Percentiles rank a stretch among this genome's conserved stretches.
These are phyloP conservation scores for Anthoscopus minutus DNA, from an alignment of 2,113 vertebrate genomes.

Conservation along the genomic window DNA sequence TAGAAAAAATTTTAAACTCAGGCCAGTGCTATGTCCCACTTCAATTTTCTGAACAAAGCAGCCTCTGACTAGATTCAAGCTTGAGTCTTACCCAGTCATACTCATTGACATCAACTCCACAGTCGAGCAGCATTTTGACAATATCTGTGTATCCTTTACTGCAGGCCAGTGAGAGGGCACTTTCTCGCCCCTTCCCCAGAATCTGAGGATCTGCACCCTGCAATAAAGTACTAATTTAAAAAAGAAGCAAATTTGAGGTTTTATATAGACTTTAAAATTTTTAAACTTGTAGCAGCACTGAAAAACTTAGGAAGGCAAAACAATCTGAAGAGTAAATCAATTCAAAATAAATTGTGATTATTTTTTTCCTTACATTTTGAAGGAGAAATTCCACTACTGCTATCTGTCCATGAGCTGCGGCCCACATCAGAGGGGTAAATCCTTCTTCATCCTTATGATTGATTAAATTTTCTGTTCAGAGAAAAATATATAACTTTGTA, in stretches of 20 bases:
- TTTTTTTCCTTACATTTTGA: constrained; percentile 84
- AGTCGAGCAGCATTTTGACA: constrained; percentile 96
- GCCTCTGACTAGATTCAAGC: neutral
- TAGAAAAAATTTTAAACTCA: neutral
- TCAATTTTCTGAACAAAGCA: neutral
- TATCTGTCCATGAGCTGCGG: constrained; percentile 96
- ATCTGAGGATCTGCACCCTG: constrained; percentile 94
- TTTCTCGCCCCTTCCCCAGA: constrained; percentile 93
- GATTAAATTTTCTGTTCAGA: constrained; percentile 87
- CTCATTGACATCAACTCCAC: constrained; percentile 96
- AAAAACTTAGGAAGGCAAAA: neutral
- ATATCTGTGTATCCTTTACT: constrained; percentile 98
- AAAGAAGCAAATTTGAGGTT: neutral
- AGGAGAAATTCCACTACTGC: constrained; percentile 97
- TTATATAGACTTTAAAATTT: neutral
- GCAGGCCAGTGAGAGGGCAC: constrained; percentile 91
- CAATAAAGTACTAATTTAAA: neutral
- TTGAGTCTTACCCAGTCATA: constrained; percentile 90
- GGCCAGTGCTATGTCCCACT: neutral
- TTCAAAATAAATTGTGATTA: neutral
- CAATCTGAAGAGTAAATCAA: neutral
- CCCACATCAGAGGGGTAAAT: constrained; percentile 98
- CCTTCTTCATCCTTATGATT: constrained; percentile 97
- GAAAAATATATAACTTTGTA: constrained; percentile 53
- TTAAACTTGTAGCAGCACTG: neutral